Conservation (phyloP, 2,888 invertebrate genomes). For the Amiota mariae region DNA sequence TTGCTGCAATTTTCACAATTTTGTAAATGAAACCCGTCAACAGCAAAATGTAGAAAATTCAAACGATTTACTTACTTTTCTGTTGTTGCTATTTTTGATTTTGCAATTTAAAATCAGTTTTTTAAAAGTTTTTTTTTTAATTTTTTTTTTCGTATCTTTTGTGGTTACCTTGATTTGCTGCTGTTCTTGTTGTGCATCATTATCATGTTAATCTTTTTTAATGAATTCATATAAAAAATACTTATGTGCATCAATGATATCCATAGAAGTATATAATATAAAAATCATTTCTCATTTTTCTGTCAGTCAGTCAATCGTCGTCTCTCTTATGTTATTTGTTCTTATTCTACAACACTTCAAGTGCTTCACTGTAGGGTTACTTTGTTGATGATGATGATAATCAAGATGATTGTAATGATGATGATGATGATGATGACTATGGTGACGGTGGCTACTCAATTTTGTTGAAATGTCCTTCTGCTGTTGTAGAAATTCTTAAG, state of each 20-base stretch:
- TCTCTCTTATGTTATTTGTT: too few relatives aligned
- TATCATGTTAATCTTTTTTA: neutral
- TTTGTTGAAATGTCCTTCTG: slow-evolving; percentile 63
- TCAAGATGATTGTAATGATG: too few relatives aligned
- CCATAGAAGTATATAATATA: neutral
- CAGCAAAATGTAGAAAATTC: neutral
- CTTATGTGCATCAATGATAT: neutral
- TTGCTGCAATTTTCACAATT: too few relatives aligned
- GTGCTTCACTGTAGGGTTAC: slow-evolving; percentile 44
- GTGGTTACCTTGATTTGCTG: slow-evolving; percentile 25
- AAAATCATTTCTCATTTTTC: too few relatives aligned
- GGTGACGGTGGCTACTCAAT: slow-evolving; percentile 8
- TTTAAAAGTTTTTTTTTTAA: slow-evolving; percentile 3
- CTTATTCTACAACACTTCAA: slow-evolving; percentile 50
- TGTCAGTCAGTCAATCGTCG: too few relatives aligned
- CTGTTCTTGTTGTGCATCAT: neutral
- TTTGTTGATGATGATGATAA: too few relatives aligned
- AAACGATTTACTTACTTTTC: neutral
- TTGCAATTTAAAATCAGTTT: too few relatives aligned
- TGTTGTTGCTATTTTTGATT: slow-evolving; percentile 28
- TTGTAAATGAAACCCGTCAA: too few relatives aligned
- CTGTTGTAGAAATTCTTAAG: slow-evolving; percentile 59
- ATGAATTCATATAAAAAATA: neutral
- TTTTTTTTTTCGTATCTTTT: slow-evolving; percentile 6
- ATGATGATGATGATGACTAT: too few relatives aligned